These are phyloP conservation scores for Pediacus dermestoides DNA, from an alignment of 2,888 invertebrate genomes.

Conservation along the genomic window DNA sequence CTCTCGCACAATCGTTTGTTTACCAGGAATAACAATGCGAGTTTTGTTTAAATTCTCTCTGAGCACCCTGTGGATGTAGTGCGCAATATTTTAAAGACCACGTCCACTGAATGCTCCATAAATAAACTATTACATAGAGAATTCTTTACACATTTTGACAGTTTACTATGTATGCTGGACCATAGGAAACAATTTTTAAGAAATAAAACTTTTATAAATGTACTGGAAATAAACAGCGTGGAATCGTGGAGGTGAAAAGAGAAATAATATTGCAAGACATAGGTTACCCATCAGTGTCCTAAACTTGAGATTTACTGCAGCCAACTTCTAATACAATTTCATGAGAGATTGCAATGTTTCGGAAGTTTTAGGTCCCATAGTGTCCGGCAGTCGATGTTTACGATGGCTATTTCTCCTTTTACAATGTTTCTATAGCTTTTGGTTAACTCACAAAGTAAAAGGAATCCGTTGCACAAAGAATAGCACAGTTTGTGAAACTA, in stretches of 20 bases:
- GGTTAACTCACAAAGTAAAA: no score
- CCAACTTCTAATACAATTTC: slow-evolving; percentile 37
- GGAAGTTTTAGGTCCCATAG: slow-evolving; percentile 26
- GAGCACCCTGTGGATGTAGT: no score
- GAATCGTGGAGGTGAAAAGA: slow-evolving; percentile 17
- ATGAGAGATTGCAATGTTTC: slow-evolving; percentile 30
- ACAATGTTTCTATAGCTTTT: no score
- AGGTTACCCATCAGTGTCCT: slow-evolving; percentile 34
- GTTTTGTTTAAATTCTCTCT: slow-evolving; percentile 2
- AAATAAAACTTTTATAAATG: slow-evolving; percentile 29
- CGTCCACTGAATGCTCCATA: slow-evolving; percentile 4
- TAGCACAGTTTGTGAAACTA: no score
- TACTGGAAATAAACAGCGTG: slow-evolving; percentile 27
- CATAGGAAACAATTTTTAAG: slow-evolving; percentile 25
- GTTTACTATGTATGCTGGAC: slow-evolving; percentile 16
- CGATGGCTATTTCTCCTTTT: slow-evolving; percentile 19
- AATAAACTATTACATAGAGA: slow-evolving; percentile 9
- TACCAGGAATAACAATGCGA: background rate
- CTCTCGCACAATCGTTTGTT: slow-evolving; percentile 3
- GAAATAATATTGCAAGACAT: slow-evolving; percentile 23
- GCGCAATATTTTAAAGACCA: slow-evolving; percentile 5
- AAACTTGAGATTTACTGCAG: slow-evolving; percentile 34
- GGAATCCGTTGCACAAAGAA: no score
- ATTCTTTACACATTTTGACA: slow-evolving; percentile 27
- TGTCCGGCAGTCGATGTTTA: slow-evolving; percentile 27